These are phyloP conservation scores for Eretmocerus hayati DNA, from an alignment of 2,888 invertebrate species.

Conservation along the genomic window DNA sequence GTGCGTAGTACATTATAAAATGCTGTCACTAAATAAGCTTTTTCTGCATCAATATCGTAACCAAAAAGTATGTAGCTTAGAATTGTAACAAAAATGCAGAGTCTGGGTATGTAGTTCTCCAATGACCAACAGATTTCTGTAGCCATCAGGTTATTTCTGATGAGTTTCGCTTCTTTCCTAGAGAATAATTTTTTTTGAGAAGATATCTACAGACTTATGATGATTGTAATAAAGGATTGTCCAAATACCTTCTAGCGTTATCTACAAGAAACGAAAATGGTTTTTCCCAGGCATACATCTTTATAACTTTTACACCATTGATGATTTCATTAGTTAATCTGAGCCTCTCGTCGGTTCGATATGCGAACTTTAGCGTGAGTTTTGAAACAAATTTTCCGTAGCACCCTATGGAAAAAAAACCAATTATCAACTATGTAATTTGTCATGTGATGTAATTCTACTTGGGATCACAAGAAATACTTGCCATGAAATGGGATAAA, in stretches of 20 bases:
- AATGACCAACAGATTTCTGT: constrained; percentile 53
- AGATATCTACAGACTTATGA: neutral
- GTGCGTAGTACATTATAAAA: constrained; percentile 67
- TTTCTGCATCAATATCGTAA: constrained; percentile 59
- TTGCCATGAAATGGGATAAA: constrained; percentile 46
- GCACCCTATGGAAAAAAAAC: constrained; percentile 29
- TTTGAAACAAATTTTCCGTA: constrained; percentile 38
- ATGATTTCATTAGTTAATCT: constrained; percentile 85
- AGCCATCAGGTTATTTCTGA: constrained; percentile 49
- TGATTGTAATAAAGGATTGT: constrained; percentile 30
- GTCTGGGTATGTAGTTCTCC: constrained; percentile 62
- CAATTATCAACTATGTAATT: too few species aligned
- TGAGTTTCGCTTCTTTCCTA: constrained; percentile 47
- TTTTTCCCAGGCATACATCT: constrained; percentile 85
- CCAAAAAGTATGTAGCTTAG: constrained; percentile 56
- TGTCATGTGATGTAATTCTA: too few species aligned
- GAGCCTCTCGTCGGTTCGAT: constrained; percentile 77
- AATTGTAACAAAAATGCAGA: constrained; percentile 65
- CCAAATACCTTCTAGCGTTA: constrained; percentile 42
- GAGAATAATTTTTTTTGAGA: neutral
- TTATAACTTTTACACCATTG: constrained; percentile 77
- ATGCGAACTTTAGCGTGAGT: constrained; percentile 63
- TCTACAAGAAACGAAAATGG: constrained; percentile 63
- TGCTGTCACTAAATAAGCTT: constrained; percentile 65
- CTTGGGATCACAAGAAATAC: neutral